phyloP scores from a whole-genome alignment of 2,797 vertebrate genomes.

The Oreochromis grahami region DNA sequence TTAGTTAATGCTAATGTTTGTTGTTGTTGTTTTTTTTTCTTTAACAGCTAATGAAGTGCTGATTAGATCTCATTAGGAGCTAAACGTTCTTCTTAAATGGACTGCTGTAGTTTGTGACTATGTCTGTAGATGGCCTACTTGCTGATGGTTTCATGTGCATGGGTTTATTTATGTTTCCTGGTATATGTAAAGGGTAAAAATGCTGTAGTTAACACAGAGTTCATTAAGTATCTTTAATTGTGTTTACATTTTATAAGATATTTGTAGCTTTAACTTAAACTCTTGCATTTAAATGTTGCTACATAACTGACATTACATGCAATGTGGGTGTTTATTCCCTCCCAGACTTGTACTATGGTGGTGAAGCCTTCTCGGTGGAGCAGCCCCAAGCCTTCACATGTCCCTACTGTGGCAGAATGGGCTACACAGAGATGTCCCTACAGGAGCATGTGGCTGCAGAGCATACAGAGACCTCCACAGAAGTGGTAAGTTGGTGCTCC shows the following conservation, averaged over 20 bases:
- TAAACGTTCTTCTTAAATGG: background rate
- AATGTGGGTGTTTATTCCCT: conserved; percentile 14
- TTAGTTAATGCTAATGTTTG: background rate
- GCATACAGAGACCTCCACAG: conserved; percentile 96
- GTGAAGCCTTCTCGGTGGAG: conserved; percentile 97
- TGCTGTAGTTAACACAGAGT: background rate
- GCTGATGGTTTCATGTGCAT: background rate
- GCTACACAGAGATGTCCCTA: conserved; percentile 97
- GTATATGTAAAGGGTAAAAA: background rate
- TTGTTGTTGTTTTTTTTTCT: background rate
- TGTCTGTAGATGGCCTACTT: background rate
- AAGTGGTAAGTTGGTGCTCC: conserved; percentile 84
- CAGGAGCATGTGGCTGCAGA: conserved; percentile 98
- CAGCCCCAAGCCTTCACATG: conserved; percentile 98
- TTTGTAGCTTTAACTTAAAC: background rate
- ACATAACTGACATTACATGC: background rate
- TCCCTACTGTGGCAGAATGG: conserved; percentile 99
- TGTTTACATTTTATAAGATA: background rate
- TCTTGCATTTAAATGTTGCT: background rate
- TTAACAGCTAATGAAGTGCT: background rate
- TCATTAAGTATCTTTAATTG: background rate
- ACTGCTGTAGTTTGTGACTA: background rate
- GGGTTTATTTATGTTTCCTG: background rate
- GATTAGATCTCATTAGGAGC: background rate
- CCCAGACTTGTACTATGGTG: conserved; percentile 97